A percentile compares a stretch with the other conserved stretches of the same genome.
phyloP scores from a whole-genome alignment of 2,113 vertebrate genomes.

The Ammospiza caudacuta region DNA sequence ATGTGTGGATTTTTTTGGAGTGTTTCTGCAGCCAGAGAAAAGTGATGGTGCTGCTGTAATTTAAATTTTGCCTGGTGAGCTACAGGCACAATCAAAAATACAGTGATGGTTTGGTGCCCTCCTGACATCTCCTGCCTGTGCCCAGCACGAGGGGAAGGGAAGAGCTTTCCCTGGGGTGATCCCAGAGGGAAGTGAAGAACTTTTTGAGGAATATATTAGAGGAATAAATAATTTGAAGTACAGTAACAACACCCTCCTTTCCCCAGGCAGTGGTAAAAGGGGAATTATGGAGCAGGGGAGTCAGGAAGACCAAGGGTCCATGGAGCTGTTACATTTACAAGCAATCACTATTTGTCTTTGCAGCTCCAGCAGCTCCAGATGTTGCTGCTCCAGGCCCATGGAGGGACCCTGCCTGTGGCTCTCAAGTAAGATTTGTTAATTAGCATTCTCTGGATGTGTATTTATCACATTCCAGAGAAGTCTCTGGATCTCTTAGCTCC shows the following conservation, averaged over 20 bases:
- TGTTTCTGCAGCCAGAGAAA: not conserved
- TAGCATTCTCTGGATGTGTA: not conserved
- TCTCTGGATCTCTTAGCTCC: not conserved
- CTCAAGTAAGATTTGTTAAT: constrained; percentile 80
- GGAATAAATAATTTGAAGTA: too few species aligned
- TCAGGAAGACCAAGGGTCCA: not conserved
- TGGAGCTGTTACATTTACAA: not conserved
- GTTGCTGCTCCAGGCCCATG: constrained; percentile 90
- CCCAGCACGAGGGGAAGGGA: not conserved
- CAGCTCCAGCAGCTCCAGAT: constrained; percentile 95
- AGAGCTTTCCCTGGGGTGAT: not conserved
- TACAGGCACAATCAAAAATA: not conserved
- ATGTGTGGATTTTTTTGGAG: not conserved
- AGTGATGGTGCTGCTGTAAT: not conserved
- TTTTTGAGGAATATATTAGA: too few species aligned
- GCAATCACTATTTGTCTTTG: not conserved
- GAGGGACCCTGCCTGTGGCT: constrained; percentile 85
- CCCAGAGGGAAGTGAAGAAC: not conserved
- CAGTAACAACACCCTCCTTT: not conserved
- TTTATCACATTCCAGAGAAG: not conserved
- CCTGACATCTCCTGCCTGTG: not conserved
- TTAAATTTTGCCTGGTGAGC: not conserved
- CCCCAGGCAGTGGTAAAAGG: not conserved
- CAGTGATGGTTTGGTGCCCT: not conserved
- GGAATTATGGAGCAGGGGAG: not conserved